Evolutionary conservation across 2,888 invertebrate genomes (phyloP).

Genomic region (Drosophila neonasuta): DNA sequence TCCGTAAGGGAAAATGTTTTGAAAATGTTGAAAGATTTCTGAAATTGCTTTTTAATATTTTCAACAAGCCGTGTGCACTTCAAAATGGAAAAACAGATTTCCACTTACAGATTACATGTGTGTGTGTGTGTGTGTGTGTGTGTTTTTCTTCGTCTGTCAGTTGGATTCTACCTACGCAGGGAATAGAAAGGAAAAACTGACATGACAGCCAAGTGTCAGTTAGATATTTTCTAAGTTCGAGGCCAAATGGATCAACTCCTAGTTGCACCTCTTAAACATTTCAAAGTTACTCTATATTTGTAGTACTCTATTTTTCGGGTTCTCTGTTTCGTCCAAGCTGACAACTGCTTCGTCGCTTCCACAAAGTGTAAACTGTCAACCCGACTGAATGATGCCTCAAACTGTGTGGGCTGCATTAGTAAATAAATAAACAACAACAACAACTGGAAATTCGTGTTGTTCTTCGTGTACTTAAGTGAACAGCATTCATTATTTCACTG

Average conservation of each 20-base stretch:
- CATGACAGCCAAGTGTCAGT: constrained; percentile 41
- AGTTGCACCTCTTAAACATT: constrained; percentile 8
- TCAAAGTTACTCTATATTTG: constrained; percentile 26
- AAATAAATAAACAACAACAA: constrained; percentile 33
- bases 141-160: constrained; percentile 19
- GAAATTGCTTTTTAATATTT: constrained; percentile 74
- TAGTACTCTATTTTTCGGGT: constrained; percentile 27
- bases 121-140: constrained; percentile 7
- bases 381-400: constrained; percentile 9
- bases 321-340: constrained; percentile 36
- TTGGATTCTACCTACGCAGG: constrained; percentile 35
- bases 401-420: constrained; percentile 52
- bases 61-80: constrained; percentile 54
- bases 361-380: constrained; percentile 45
- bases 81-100: constrained; percentile 57
- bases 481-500: constrained; percentile 25
- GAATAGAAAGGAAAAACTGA: not conserved
- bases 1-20: constrained; percentile 21
- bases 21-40: constrained; percentile 41
- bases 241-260: constrained; percentile 28
- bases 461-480: constrained; percentile 20
- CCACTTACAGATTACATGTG: constrained; percentile 65
- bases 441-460: constrained; percentile 15
- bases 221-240: constrained; percentile 20
- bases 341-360: constrained; percentile 29